Conservation (phyloP, 2,797 vertebrate genomes). For the Poeciliopsis paucimaculata region DNA sequence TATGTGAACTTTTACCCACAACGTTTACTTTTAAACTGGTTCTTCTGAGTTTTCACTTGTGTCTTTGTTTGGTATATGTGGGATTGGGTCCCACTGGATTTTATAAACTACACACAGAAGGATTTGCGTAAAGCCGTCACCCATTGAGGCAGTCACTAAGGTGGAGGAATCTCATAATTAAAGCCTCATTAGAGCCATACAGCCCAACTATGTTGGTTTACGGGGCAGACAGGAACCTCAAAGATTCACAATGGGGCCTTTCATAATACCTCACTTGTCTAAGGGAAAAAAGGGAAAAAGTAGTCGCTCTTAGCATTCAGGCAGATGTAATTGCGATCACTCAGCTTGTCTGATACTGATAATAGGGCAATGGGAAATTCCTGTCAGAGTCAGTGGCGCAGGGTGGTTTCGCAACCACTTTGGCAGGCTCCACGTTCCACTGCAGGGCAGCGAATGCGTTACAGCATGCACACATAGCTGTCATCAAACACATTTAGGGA, state of each 20-base stretch:
- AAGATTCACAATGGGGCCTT: constrained; percentile 80
- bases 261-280: constrained; percentile 76
- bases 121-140: constrained; percentile 65
- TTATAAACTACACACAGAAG: constrained; percentile 25
- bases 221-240: constrained; percentile 71
- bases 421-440: constrained; percentile 79
- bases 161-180: constrained; percentile 81
- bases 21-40: background rate
- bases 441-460: constrained; percentile 80
- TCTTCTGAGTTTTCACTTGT: constrained; percentile 10
- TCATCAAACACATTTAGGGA: constrained; percentile 79
- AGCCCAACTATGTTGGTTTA: constrained; percentile 74
- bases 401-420: constrained; percentile 82
- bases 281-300: constrained; percentile 60
- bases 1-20: background rate
- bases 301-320: constrained; percentile 83
- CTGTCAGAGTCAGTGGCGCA: constrained; percentile 78
- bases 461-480: constrained; percentile 81
- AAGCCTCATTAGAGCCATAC: constrained; percentile 75
- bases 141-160: constrained; percentile 66
- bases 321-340: constrained; percentile 87
- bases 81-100: constrained; percentile 15
- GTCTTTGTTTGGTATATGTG: constrained; percentile 8
- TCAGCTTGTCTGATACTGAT: constrained; percentile 88
- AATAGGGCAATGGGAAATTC: constrained; percentile 88